These are phyloP conservation scores for Hoplodrina ambigua DNA, from an alignment of 2,888 invertebrate species.

Conservation along the genomic window DNA sequence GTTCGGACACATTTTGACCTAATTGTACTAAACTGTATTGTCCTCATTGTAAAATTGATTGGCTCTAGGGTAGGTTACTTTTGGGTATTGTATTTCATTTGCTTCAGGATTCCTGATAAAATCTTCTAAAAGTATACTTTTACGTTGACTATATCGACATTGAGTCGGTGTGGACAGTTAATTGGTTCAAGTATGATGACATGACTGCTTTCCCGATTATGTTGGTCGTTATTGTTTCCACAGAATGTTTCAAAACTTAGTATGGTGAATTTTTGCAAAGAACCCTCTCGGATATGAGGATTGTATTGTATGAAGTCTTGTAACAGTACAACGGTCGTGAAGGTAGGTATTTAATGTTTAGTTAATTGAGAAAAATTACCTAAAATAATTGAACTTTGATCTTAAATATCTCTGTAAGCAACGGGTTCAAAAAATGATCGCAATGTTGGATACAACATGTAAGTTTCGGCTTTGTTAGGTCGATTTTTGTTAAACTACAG, in stretches of 20 bases:
- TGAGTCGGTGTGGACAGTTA: constrained; percentile 5
- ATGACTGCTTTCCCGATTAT: not conserved
- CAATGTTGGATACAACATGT: no score
- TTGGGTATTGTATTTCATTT: not conserved
- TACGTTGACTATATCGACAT: constrained; percentile 6
- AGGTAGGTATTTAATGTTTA: no score
- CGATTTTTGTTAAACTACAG: not conserved
- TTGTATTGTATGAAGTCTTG: no score
- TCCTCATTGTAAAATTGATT: not conserved
- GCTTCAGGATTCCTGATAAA: not conserved
- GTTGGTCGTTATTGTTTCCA: constrained; percentile 2
- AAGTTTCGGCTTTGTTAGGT: not conserved
- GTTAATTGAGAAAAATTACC: no score
- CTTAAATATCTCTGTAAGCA: no score
- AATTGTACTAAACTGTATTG: constrained; percentile 22
- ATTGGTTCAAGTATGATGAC: not conserved
- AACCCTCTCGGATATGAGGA: not conserved
- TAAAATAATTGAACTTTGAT: no score
- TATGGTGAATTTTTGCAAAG: not conserved
- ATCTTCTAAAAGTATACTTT: not conserved
- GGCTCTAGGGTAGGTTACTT: not conserved
- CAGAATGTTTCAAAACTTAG: not conserved
- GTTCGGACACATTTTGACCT: constrained; percentile 15
- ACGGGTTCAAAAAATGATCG: no score
- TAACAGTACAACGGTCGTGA: no score